Base-by-base conservation (phyloP, 2,888 invertebrate species). In the Archips xylosteana region DNA sequence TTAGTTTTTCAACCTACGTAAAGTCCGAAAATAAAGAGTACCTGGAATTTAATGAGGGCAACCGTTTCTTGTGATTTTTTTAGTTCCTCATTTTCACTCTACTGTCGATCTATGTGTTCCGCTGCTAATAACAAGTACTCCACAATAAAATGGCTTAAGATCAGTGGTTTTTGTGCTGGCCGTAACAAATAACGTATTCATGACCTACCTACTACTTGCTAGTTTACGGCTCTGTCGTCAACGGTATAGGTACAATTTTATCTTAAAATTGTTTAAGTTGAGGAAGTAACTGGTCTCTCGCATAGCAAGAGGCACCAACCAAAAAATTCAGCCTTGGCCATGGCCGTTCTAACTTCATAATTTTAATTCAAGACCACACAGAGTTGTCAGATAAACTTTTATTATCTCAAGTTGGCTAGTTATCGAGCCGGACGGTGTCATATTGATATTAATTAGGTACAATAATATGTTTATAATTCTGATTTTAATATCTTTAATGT, bases 281-380 rank as follows among this genome's bases (percentile, higher is more conserved):
- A 47, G 47, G 45, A 63, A 47, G 47, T 63, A 63, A 32, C 47
- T 63, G n/a, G 47, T 12, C 1, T 47, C 3, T 32, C 45, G 45
- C 32, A 34, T 63, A 47, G n/a, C 63, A 63, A 62, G 32, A 62
- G 47, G 47, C 32, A 34, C n/a, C 63, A 13, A 13, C 45, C 47
- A 63, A 63, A 63, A 63, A 63, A 63, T 42, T 12, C 60, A 61
- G 13, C 63, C 63, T 63, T 63, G 63, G 63, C 63, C 32, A 47
- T 63, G 47, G 63, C 47, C 63, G 63, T 63, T 63, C 47, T 34
- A 47, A 63, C 63, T 47, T 32, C 32, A 47, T 63, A 36, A 60
- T 60, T 60, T 34, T 60, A 23, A 34, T 36, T 13, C 36, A 60
- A 60, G 60, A 36, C 13, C 36, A 10, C 15, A 5, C 60, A 36